Conservation (phyloP, 2,113 vertebrate species). For the human region DNA sequence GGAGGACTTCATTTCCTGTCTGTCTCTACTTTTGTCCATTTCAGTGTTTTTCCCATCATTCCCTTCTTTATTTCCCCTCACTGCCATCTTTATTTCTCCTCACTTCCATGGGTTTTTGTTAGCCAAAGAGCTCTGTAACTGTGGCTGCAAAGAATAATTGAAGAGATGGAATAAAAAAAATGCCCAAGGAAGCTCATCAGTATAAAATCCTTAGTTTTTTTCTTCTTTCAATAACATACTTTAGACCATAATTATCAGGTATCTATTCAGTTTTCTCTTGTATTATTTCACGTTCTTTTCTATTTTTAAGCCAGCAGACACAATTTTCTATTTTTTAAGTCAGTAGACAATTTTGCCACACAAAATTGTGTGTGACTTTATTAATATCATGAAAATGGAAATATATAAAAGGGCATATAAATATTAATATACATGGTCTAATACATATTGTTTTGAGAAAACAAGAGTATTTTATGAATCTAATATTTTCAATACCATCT, state of each 20-base stretch:
- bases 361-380: not conserved
- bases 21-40: not conserved
- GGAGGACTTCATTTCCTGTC: not conserved
- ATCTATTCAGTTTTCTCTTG: constrained; percentile 2
- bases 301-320: not conserved
- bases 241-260: not conserved
- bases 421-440: not conserved
- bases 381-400: not conserved
- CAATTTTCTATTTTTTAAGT: constrained; percentile 13
- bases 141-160: not conserved
- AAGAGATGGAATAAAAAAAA: not conserved
- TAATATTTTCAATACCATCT: not conserved
- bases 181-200: not conserved
- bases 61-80: not conserved
- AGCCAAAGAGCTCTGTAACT: not conserved
- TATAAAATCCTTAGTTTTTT: not conserved
- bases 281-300: not conserved
- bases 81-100: not conserved
- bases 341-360: not conserved
- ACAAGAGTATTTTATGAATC: not conserved
- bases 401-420: not conserved
- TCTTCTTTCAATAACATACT: not conserved
- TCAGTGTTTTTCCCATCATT: not conserved
- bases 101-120: not conserved
- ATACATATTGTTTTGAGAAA: constrained; percentile 1